phyloP scores from a whole-genome alignment of 2,888 invertebrate genomes.

The Antitype chi region DNA sequence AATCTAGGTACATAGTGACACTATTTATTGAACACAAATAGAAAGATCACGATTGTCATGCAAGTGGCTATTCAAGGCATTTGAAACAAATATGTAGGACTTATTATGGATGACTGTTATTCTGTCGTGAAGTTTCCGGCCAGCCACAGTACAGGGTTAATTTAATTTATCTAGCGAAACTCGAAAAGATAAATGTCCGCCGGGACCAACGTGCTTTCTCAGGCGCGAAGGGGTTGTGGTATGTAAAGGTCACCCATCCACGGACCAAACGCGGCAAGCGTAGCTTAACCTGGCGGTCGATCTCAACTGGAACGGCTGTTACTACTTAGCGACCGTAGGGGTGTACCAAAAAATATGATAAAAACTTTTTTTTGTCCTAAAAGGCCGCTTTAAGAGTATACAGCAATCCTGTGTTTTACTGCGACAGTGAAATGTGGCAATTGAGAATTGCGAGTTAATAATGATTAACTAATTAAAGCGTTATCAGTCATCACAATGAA shows the following conservation, averaged over 20 bases:
- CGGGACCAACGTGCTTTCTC: no score
- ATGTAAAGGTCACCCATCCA: no score
- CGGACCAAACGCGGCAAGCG: no score
- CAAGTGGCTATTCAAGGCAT: not conserved
- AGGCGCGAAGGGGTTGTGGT: no score
- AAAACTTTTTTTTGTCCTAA: not conserved
- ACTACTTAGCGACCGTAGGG: no score
- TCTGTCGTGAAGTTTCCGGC: not conserved
- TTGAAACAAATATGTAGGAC: conserved; percentile 9
- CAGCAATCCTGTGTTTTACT: not conserved
- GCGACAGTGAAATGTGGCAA: not conserved
- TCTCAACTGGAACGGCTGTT: no score
- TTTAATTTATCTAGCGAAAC: no score
- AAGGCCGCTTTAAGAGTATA: not conserved
- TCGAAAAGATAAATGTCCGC: no score
- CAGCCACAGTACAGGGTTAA: no score
- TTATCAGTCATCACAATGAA: not conserved
- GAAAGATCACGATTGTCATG: conserved; percentile 23
- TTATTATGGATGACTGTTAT: not conserved
- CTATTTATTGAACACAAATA: conserved; percentile 19
- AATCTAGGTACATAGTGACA: conserved; percentile 1
- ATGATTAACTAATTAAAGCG: not conserved
- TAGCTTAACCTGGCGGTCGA: no score
- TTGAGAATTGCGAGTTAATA: not conserved
- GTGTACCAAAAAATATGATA: no score